These are phyloP conservation scores for Sebastes steindachneri DNA, from an alignment of 2,797 vertebrate genomes.

Conservation along the genomic window DNA sequence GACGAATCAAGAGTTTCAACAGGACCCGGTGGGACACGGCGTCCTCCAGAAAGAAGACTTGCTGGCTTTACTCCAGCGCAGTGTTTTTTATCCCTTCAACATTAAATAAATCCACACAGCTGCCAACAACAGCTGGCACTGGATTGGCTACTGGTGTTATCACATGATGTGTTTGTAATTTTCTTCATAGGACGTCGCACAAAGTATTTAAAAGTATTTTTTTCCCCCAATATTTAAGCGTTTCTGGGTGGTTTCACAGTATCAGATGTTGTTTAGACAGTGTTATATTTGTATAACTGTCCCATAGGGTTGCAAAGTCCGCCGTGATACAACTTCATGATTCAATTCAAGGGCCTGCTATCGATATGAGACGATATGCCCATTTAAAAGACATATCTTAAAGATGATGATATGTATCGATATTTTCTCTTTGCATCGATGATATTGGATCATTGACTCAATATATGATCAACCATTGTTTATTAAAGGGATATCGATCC, in stretches of 20 bases:
- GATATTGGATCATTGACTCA: no score
- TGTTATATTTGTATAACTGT: accelerated
- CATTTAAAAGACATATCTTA: no score
- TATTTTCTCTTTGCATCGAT: no score
- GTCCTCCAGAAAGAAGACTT: not conserved
- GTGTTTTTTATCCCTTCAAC: not conserved
- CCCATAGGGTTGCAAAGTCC: no score
- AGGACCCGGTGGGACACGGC: not conserved
- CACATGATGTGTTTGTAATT: not conserved
- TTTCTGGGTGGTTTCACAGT: not conserved
- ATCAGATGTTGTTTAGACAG: not conserved
- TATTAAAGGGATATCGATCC: no score
- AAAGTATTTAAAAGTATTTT: not conserved
- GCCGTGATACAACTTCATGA: no score
- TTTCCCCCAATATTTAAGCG: not conserved
- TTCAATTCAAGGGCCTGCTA: no score
- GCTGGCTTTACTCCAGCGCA: not conserved
- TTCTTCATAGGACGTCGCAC: not conserved
- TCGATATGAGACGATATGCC: no score
- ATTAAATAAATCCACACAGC: not conserved
- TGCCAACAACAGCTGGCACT: not conserved
- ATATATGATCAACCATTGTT: no score
- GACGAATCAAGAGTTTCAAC: conserved; percentile 41
- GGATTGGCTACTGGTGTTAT: not conserved
- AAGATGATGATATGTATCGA: no score